Evolutionary conservation across 2,113 vertebrate genomes (phyloP), one percentile per base, ranked within the genome.

Genomic region (Engraulis encrasicolus): DNA sequence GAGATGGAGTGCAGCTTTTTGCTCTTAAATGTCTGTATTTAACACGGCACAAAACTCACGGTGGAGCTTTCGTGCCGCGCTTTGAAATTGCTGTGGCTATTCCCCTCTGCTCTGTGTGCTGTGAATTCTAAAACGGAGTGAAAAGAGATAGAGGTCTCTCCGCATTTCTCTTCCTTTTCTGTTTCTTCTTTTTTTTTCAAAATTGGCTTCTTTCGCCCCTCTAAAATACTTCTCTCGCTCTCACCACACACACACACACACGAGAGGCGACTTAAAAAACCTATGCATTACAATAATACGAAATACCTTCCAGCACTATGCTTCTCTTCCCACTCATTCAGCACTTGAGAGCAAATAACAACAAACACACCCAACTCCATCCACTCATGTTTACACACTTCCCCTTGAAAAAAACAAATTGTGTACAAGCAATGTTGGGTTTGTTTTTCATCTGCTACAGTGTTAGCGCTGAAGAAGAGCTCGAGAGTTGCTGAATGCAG

Each of bases 361-460:
- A 74, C 17, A 74, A 23, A 23, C 58, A 81, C n/a, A n/a, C n/a
- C 50, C 6, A 27, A 20, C 58, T 78, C 84, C 48, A 78, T 71
- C 37, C 85, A 87, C 84, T 85, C 88, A 50, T 85, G 79, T 87
- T 81, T 80, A 83, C 78, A 82, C 89, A 88, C 79, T 66, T 79
- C 58, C 79, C 78, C 45, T 81, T 79, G 81, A 89, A 88, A 89
- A 88, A 34, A 88, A 82, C 82, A 87, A 83, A 85, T 82, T 82
- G 81, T 38, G 84, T 58, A 78, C 31, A 36, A 74, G 66, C 58
- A 23, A 7, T 38, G 78, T 85, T 89, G n/a, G 79, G 83, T 71
- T n/a, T 61, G 78, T 86, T 88, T 78, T 86, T 87, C 78, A 77
- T 85, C 54, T 81, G 27, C 27, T 80, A 83, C 84, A 84, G n/a